Base-by-base conservation (phyloP, 2,888 invertebrate species). In the Orgyia antiqua region DNA sequence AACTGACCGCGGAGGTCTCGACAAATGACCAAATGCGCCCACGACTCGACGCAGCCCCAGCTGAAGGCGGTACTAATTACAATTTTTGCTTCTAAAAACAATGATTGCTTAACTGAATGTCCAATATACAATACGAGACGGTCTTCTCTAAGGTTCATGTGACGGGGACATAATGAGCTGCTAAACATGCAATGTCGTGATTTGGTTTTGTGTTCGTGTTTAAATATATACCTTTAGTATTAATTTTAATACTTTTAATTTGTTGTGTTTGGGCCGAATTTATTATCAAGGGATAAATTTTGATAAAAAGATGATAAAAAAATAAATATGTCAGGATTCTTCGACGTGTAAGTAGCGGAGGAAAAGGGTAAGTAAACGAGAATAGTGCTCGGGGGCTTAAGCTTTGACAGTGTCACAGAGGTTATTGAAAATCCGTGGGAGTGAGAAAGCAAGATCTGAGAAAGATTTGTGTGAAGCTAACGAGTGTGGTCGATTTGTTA, bases 151-250 rank as follows among this genome's bases (percentile, higher is more conserved):
- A 72, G 76, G 72, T 75, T 76, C 68, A 59, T 72, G 82, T 80
- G 82, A 78, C 78, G 77, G 80, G 83, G 73, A 68, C 69, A 61
- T 70, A 64, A 80, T 84, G 83, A 82, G 74, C 74, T 68, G 74
- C 83, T 84, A 84, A 77, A 75, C 84, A 84, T 84, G 84, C 84
- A 84, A 82, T 84, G 84, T 78, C 76, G 80, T 82, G 83, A 76
- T 69, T 68, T 51, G 53, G 58, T 73, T n/a, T 47, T 65, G 76
- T 77, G 78, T 77, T 70, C 58, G 72, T 79, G 79, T 78, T 23
- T 62, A 49, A 57, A 42, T 42, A 24, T 40, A 45, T 20, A 21
- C 55, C 46, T 51, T 50, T 42, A 6, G 6, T 15, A 44, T 49
- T 53, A 49, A 51, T 52, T 58, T 58, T 4, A 4, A 56, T 56